Evolutionary conservation across 1,140 invertebrate genomes (phyloP), one percentile per base, ranked within the genome.

Genomic region (Metaphire vulgaris): DNA sequence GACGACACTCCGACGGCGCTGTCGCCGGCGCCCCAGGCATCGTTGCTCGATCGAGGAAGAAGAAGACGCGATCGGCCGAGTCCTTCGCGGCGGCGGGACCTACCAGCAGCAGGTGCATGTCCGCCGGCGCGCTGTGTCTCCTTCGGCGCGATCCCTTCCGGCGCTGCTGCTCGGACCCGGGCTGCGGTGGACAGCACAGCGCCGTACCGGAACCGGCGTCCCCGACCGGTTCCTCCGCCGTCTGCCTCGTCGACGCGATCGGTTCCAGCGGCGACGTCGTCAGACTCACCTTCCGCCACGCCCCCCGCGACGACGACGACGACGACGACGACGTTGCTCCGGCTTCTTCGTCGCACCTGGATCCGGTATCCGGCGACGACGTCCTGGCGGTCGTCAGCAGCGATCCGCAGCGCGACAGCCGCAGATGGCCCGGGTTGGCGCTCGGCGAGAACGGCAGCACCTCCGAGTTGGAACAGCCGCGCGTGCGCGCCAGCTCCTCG

Each of bases 401-500:
- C 6, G 41, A 56, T 21, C 41, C 41, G 21, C 41, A 56, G 21
- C 41, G 41, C 6, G 41, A 56, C 41, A 56, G 41, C 21, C 41
- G 41, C 41, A 56, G 41, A 6, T 56, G 41, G 21, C 41, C 41
- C 21, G 41, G 41, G 21, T 56, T 56, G 41, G 41, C 41, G 21
- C 41, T 56, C 41, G 41, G 41, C 6, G 41, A 56, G 41, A 56
- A 56, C 41, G 41, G 41, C 6, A 56, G 41, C 21, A 56, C 41
- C 41, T 56, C 41, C 41, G 41, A 56, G 41, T 56, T 56, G 41
- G 41, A 56, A 21, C 41, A 56, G 6, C 41, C 41, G 41, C 41
- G 41, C 6, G 41, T 56, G 41, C 41, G 41, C 33, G 79, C 80
- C 79, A 80, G 79, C n/a, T 81, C 79, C 64, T 80, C 69, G n/a